phyloP scores from a whole-genome alignment of 1,140 invertebrate genomes.

The Drosophila nigromelanica region DNA sequence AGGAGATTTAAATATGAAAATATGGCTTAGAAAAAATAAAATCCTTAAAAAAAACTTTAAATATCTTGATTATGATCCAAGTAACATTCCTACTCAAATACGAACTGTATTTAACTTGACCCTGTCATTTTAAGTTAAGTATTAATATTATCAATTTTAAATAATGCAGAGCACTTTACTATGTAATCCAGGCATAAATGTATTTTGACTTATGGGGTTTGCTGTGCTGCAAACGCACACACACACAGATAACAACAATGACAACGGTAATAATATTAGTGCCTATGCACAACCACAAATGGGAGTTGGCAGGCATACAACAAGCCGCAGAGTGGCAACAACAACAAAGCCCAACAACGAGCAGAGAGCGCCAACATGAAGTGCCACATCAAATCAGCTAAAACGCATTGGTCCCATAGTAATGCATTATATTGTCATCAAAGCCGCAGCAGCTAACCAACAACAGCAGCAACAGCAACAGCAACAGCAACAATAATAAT shows the following conservation, averaged over 20 bases:
- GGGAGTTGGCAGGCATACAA: constrained; percentile 8
- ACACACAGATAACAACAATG: constrained; percentile 16
- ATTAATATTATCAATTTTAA: not conserved
- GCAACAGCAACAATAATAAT: constrained; percentile 4
- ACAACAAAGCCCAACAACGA: not conserved
- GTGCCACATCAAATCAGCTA: constrained; percentile 59
- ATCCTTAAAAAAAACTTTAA: no score
- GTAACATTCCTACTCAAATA: no score
- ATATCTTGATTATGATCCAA: no score
- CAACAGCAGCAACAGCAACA: constrained; percentile 3
- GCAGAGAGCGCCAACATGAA: not conserved
- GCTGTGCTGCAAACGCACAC: not conserved
- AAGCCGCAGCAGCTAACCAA: constrained; percentile 33
- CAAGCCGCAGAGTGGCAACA: constrained; percentile 5
- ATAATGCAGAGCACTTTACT: not conserved
- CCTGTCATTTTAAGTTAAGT: not conserved
- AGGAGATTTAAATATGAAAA: no score
- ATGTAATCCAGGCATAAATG: not conserved
- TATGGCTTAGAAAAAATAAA: no score
- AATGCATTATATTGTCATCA: constrained; percentile 54
- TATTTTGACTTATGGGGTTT: not conserved
- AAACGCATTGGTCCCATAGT: constrained; percentile 50
- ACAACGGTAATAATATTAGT: constrained; percentile 11
- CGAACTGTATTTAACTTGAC: no score
- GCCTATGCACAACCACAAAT: constrained; percentile 14